phyloP scores from a whole-genome alignment of 2,797 vertebrate genomes.

The Rhabdophis nuchalis region DNA sequence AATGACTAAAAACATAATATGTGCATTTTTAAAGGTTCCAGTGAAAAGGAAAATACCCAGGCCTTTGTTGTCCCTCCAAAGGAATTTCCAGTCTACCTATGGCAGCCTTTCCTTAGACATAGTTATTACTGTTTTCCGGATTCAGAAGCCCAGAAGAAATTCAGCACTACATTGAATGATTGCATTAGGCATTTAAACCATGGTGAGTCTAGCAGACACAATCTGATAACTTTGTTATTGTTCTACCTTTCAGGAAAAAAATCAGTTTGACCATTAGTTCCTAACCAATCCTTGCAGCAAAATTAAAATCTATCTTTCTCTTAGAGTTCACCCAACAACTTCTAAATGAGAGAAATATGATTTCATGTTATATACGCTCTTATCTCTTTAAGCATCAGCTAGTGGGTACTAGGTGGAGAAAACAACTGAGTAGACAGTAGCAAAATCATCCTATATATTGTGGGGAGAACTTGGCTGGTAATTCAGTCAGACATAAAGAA shows the following conservation, averaged over 20 bases:
- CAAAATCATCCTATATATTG: neutral
- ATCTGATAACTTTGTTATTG: neutral
- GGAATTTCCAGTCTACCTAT: slow-evolving; percentile 85
- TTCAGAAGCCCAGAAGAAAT: slow-evolving; percentile 67
- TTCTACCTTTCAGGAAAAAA: neutral
- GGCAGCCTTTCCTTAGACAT: slow-evolving; percentile 82
- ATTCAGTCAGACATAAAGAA: neutral
- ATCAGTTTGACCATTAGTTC: neutral
- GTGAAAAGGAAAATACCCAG: slow-evolving; percentile 77
- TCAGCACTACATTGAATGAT: slow-evolving; percentile 78
- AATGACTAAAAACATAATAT: neutral
- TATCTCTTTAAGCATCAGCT: neutral
- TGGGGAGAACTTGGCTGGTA: neutral
- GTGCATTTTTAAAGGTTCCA: slow-evolving; percentile 61
- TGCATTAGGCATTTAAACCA: slow-evolving; percentile 87
- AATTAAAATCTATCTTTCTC: neutral
- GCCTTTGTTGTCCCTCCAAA: slow-evolving; percentile 74
- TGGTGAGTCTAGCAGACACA: slow-evolving; percentile 62
- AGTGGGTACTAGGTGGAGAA: neutral
- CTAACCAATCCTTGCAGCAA: neutral
- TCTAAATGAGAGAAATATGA: neutral
- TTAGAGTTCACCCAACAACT: neutral
- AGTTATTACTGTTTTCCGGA: slow-evolving; percentile 83
- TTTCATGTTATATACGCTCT: neutral
- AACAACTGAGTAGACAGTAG: neutral